Evolutionary conservation across 2,888 invertebrate species (phyloP), one percentile per base, ranked within the genome.

Genomic region (Oegoconia quadripuncta): DNA sequence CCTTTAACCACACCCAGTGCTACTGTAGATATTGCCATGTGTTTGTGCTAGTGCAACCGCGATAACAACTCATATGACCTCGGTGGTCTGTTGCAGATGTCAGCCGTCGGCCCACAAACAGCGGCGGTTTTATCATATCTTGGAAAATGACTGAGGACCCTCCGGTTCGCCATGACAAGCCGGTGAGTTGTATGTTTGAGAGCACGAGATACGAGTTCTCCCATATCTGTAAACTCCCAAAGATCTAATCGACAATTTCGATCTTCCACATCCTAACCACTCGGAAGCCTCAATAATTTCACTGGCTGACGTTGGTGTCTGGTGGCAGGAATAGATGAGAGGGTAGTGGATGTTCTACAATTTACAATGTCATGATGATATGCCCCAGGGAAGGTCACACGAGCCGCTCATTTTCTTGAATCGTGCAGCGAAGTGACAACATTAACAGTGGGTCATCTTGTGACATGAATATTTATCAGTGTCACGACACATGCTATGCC

Each of bases 71-170:
- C 66, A 59, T 59, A 76, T 84, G 83, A 83, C 81, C 79, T 75
- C 80, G 74, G 68, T 69, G 74, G 68, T 64, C 65, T 76, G 69
- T 83, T 81, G 68, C 83, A 83, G 81, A 84, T 84, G 84, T 75
- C 82, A 82, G 67, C 83, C 81, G 67, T 78, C 77, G 67, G 81
- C 82, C 78, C 80, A 84, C 71, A 74, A 68, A 68, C 73, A 70
- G 64, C 77, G 86, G 80, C 84, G 84, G 68, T 83, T 82, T 72
- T 84, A 83, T 81, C 83, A 86, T 63, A 86, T 82, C 70, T 73
- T 87, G 69, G 86, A 86, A 84, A 86, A 87, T 87, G 86, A 86
- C 86, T 86, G 86, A 86, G 73, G 80, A 80, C 64, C 64, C 68
- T 52, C 58, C 62, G 36, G 57, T 63, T 55, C 73, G 72, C 61